These are phyloP conservation scores for Notolabrus celidotus DNA, from an alignment of 2,797 vertebrate species.

Conservation along the genomic window DNA sequence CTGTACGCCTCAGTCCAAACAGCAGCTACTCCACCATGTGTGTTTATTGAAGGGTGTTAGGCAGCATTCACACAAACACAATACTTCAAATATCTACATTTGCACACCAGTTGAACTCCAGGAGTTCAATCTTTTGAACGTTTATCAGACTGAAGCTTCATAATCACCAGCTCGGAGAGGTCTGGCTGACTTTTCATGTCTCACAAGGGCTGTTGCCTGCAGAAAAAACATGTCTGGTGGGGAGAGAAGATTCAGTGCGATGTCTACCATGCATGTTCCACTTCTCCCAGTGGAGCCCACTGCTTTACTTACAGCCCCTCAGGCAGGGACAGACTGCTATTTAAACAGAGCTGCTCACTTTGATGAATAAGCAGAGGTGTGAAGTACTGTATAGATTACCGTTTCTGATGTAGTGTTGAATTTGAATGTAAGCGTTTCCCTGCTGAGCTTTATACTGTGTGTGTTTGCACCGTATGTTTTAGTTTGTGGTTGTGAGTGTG, in stretches of 20 bases:
- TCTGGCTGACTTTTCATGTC: slow-evolving; percentile 39
- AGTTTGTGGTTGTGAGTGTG: slow-evolving; percentile 2
- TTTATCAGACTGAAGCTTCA: slow-evolving; percentile 33
- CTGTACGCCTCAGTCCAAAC: background rate
- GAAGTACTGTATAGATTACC: slow-evolving; percentile 71
- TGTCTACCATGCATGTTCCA: slow-evolving; percentile 62
- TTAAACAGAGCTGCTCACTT: slow-evolving; percentile 65
- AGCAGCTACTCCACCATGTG: slow-evolving; percentile 13
- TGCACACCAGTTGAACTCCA: slow-evolving; percentile 20
- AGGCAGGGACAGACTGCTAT: slow-evolving; percentile 53
- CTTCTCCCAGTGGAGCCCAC: slow-evolving; percentile 51
- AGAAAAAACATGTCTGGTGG: slow-evolving; percentile 47
- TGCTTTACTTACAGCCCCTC: slow-evolving; percentile 58
- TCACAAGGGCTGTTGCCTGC: slow-evolving; percentile 45
- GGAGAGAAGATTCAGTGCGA: slow-evolving; percentile 48
- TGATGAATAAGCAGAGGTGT: slow-evolving; percentile 70
- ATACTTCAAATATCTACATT: slow-evolving; percentile 26
- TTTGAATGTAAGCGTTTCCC: slow-evolving; percentile 53
- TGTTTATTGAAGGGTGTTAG: background rate
- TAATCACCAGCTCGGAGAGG: slow-evolving; percentile 32
- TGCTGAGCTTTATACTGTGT: slow-evolving; percentile 10
- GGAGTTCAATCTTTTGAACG: slow-evolving; percentile 10
- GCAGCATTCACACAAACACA: background rate
- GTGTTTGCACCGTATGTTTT: slow-evolving; percentile 11
- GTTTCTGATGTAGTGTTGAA: slow-evolving; percentile 55